A percentile compares a stretch with the other conserved stretches of the same genome.
These are phyloP conservation scores for Dufourea novaeangliae DNA, from an alignment of 1,140 invertebrate species.

Conservation along the genomic window DNA sequence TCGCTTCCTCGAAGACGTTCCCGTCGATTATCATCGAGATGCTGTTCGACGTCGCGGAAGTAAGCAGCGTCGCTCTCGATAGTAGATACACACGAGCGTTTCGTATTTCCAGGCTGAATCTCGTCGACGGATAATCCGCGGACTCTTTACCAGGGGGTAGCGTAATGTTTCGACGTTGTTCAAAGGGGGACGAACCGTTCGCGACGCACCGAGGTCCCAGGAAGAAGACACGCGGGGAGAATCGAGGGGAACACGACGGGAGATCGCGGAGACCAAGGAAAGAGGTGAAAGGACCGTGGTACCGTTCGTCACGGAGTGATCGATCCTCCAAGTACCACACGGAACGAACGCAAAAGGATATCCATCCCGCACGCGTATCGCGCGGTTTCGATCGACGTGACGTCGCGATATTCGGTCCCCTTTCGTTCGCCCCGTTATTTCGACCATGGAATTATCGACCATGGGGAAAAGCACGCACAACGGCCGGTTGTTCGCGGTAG, in stretches of 20 bases:
- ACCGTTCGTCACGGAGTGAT: too few species aligned
- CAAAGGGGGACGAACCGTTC: slow-evolving; percentile 10
- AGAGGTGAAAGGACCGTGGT: too few species aligned
- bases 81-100: not conserved
- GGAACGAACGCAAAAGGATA: not conserved
- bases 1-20: too few species aligned
- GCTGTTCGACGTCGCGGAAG: too few species aligned
- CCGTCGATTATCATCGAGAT: slow-evolving; percentile 22
- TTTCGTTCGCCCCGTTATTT: not conserved
- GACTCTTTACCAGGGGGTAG: too few species aligned
- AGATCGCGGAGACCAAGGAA: not conserved
- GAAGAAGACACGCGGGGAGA: too few species aligned
- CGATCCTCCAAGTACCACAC: not conserved
- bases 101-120: slow-evolving; percentile 17
- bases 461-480: not conserved
- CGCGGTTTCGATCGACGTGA: not conserved
- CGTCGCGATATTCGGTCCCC: not conserved
- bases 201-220: not conserved
- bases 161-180: slow-evolving; percentile 21
- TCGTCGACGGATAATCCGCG: slow-evolving; percentile 24
- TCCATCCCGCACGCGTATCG: not conserved
- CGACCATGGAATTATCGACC: not conserved
- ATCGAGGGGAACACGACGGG: too few species aligned
- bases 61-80: too few species aligned
- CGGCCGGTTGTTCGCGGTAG: not conserved